Conservation (phyloP, 1,140 invertebrate species). For the Adoxophyes honmai region DNA sequence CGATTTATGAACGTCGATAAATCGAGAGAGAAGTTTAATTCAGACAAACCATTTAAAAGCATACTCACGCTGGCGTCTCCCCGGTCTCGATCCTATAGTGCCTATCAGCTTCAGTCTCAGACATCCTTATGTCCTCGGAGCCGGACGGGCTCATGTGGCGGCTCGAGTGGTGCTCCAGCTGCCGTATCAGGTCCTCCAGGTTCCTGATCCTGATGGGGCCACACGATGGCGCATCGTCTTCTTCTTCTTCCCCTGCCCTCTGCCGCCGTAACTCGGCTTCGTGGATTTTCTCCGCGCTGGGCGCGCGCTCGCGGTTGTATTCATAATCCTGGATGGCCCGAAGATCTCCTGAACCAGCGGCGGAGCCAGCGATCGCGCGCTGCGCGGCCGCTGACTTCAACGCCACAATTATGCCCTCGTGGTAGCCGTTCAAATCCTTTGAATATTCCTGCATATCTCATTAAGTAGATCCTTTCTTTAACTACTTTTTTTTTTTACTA, state of each 20-base stretch:
- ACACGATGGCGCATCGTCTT: conserved; percentile 84
- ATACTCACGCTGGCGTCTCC: conserved; percentile 67
- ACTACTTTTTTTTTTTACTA: no score
- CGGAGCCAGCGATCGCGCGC: conserved; percentile 79
- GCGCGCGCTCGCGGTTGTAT: conserved; percentile 77
- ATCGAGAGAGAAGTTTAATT: no score
- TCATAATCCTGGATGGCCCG: conserved; percentile 82
- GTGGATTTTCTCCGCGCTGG: conserved; percentile 82
- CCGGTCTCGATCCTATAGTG: conserved; percentile 91
- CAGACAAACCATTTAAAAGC: neutral
- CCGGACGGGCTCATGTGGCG: conserved; percentile 93
- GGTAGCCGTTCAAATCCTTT: conserved; percentile 93
- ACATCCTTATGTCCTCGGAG: conserved; percentile 94
- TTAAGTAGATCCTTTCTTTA: no score
- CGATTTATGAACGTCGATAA: no score
- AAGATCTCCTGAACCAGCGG: conserved; percentile 82
- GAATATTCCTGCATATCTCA: conserved; percentile 58
- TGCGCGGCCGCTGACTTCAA: conserved; percentile 88
- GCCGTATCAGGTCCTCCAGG: conserved; percentile 92
- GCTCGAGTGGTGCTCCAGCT: conserved; percentile 92
- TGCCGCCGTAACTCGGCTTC: conserved; percentile 74
- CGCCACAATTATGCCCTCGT: conserved; percentile 93
- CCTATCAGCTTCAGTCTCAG: conserved; percentile 92
- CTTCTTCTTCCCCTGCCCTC: conserved; percentile 79
- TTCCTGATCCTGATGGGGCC: conserved; percentile 91